Evolutionary conservation across 2,113 vertebrate genomes (phyloP), one percentile per base, ranked within the genome.

Genomic region (Neomonachus schauinslandi): DNA sequence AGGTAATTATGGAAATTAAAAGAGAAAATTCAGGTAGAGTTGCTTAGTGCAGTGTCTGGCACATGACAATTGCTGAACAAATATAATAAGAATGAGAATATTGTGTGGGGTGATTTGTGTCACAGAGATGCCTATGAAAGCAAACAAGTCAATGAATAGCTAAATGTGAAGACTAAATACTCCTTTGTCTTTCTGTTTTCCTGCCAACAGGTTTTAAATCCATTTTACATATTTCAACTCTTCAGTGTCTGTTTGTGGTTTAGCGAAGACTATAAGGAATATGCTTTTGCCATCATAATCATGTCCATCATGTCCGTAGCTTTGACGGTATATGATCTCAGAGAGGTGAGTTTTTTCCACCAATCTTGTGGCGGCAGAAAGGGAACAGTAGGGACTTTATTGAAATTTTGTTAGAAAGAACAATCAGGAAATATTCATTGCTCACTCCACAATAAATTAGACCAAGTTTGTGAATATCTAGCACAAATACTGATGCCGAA

Each of bases 171-270:
- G 49, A 42, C 89, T 96, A 69, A 97, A 84, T 85, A 83, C 26
- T 85, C 57, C 53, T 28, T 63, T 72, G 69, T 96, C 77, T 77
- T 92, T 18, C 71, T 98, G 1, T 97, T 33, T 98, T 72, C 98
- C 55, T 98, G 83, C 96, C 83, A 96, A 97, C 97, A 99, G 99
- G 99, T 99, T 90, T 98, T 99, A 95, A 99, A 99, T 98, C 99
- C 99, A 8, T 99, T 99, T 97, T 99, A 99, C 96, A 19, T 99
- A 90, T 99, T 99, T 98, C 99, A 99, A 82, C 97, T 99, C 92
- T 99, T 99, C 97, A 99, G 99, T 57, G 98, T 99, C 92, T 99
- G 99, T 80, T 89, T 99, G 89, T 99, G 99, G 99, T 98, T 99
- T 97, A 98, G 98, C 74, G 99, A 99, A 93, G 98, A 99, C 59